Conservation (phyloP, 2,113 vertebrate genomes). For the Todiramphus chloris region DNA sequence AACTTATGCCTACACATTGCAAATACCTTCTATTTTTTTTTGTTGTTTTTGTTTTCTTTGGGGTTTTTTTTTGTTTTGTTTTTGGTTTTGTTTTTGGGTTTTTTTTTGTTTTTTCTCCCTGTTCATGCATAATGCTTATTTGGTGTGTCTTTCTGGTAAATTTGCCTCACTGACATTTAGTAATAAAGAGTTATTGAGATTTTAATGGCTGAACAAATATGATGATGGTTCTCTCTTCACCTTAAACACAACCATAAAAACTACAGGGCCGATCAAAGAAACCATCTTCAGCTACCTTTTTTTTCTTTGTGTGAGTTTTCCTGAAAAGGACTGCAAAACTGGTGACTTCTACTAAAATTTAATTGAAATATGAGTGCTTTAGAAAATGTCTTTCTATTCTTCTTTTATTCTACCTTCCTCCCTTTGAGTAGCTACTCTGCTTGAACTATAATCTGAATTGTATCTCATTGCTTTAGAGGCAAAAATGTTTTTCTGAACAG, state of each 20-base stretch:
- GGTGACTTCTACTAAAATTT: not conserved
- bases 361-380: not conserved
- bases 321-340: not conserved
- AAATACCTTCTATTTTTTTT: not conserved
- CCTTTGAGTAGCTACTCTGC: not conserved
- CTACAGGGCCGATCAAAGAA: not conserved
- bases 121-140: not conserved
- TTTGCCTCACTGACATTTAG: not conserved
- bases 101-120: accelerated
- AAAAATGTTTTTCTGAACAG: not conserved
- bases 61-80: not conserved
- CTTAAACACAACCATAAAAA: not conserved
- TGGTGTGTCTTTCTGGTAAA: not conserved
- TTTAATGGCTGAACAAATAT: not conserved
- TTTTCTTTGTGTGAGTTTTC: not conserved
- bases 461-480: not conserved
- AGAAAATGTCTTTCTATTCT: not conserved
- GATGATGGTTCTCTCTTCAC: not conserved
- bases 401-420: not conserved
- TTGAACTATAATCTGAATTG: not conserved
- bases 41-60: too few species aligned
- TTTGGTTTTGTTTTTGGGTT: too few species aligned
- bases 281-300: not conserved
- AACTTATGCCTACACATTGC: accelerated
- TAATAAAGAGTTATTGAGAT: not conserved